Evolutionary conservation across 2,888 invertebrate species (phyloP).

Genomic region (Pandemis cinnamomeana): DNA sequence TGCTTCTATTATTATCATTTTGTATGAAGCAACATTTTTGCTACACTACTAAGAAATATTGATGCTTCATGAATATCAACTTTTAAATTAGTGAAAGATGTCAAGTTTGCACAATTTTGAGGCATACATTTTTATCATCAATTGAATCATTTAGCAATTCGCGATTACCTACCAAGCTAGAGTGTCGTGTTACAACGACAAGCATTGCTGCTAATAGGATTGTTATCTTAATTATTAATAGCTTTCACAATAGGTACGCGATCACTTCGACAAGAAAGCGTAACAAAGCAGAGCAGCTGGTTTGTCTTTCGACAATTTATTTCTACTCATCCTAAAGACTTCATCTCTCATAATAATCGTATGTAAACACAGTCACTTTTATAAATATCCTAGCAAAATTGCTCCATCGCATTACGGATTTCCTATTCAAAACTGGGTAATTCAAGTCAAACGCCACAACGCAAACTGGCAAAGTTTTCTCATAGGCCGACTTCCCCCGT

Average conservation of each 20-base stretch:
- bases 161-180: too few relatives aligned
- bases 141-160: neutral
- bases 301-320: too few relatives aligned
- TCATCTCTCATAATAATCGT: neutral
- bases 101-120: neutral
- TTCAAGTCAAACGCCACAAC: conserved; percentile 26
- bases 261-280: too few relatives aligned
- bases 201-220: too few relatives aligned
- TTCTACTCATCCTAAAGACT: neutral
- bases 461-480: conserved; percentile 57
- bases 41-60: neutral
- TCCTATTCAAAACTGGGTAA: conserved; percentile 33
- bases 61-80: neutral
- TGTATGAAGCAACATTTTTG: neutral
- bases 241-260: too few relatives aligned
- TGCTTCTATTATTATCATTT: conserved; percentile 10
- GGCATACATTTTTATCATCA: neutral
- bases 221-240: too few relatives aligned
- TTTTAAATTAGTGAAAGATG: neutral
- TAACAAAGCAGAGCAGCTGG: too few relatives aligned
- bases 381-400: neutral
- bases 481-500: conserved; percentile 55
- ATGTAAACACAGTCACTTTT: neutral
- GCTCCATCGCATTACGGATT: conserved; percentile 21
- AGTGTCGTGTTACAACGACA: too few relatives aligned